Conservation (phyloP, 2,113 vertebrate species). For the Melanocharis versteri region DNA sequence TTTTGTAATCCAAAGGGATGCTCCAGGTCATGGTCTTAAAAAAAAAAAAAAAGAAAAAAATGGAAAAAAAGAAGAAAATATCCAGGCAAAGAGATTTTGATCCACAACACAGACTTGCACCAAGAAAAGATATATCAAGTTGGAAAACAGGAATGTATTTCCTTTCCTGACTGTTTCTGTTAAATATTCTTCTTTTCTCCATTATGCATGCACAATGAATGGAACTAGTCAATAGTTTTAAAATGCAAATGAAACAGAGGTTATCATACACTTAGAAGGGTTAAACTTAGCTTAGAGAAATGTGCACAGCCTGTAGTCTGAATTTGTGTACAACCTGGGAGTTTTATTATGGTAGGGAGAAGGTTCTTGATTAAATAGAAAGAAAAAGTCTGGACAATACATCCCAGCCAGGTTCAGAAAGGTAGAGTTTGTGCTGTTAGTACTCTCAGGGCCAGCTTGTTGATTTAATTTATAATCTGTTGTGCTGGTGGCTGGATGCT, state of each 20-base stretch:
- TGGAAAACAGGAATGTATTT: background rate
- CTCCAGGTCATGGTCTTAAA: background rate
- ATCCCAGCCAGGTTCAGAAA: background rate
- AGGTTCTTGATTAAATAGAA: background rate
- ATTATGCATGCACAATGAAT: background rate
- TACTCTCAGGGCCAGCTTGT: background rate
- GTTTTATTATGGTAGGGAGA: background rate
- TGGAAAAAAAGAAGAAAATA: background rate
- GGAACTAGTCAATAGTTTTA: background rate
- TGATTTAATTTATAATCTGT: background rate
- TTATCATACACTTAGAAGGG: background rate
- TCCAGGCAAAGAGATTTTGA: background rate
- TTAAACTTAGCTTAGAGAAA: background rate
- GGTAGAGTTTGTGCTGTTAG: background rate
- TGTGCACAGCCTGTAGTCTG: background rate
- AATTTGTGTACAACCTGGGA: background rate
- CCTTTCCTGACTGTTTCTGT: background rate
- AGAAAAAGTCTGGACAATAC: background rate
- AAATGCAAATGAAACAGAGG: background rate
- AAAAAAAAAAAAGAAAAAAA: background rate
- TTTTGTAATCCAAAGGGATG: constrained; percentile 36
- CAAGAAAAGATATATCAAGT: background rate
- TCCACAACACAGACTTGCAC: background rate
- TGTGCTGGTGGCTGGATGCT: background rate
- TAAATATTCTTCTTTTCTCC: background rate